Evolutionary conservation across 1,140 invertebrate species (phyloP), one percentile per base, ranked within the genome.

Genomic region (Caenorhabditis remanei): DNA sequence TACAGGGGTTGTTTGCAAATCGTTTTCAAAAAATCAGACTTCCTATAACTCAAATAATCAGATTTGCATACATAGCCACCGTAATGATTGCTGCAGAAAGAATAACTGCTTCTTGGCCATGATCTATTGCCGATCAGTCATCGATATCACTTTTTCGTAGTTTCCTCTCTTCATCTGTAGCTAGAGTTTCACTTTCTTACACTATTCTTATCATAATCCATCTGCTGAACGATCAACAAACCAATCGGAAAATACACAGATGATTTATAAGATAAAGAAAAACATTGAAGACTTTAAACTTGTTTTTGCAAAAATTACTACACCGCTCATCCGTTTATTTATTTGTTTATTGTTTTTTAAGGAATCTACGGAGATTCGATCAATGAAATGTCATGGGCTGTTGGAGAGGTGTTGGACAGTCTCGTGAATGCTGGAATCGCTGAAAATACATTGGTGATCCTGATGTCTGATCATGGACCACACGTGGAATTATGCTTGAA

Each of bases 311-410:
- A 32, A 32, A 32, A 32, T 1, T 32, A 32, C 32, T 32, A 32
- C 32, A 32, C 32, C 32, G 32, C 32, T 32, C 32, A 65, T 83
- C 14, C n/a, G 9, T 32, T 50, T 16, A 9, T 9, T 21, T 24
- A 8, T 32, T 50, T 9, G 13, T 4, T 32, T 71, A 14, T 50
- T 16, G 13, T 5, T 58, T 55, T 55, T 85, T 16, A 89, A n/a
- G 90, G 90, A 53, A 88, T 89, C 16, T 91, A 90, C 50, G 90
- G 90, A 21, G 90, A 91, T 84, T 88, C 90, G 43, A 87, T 92
- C 32, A 92, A 92, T 67, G 92, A 92, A 83, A 92, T 92, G 92
- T 90, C 91, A 7, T 92, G 92, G 92, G 91, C 92, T 16, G 91
- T 93, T 5, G 92, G 92, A 24, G 88, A 92, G 53, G 89, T 93